phyloP scores from a whole-genome alignment of 2,113 vertebrate genomes.

The Prionailurus bengalensis region DNA sequence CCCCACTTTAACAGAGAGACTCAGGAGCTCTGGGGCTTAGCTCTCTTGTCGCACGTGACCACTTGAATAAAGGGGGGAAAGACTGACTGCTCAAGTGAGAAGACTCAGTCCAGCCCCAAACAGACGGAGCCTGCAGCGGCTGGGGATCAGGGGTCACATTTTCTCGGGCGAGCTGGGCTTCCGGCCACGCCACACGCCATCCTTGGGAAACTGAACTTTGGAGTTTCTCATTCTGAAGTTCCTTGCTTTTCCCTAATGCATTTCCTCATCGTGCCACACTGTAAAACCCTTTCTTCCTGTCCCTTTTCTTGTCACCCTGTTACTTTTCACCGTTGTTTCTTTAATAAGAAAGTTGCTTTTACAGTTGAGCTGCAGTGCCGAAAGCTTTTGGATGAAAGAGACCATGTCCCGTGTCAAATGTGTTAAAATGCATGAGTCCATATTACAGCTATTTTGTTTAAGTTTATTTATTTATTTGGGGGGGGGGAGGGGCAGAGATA shows the following conservation, averaged over 20 bases:
- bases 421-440: constrained; percentile 21
- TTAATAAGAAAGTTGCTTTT: neutral
- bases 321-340: neutral
- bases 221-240: neutral
- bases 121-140: neutral
- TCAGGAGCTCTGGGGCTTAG: neutral
- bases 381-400: neutral
- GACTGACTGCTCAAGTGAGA: neutral
- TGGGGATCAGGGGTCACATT: neutral
- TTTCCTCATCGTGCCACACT: neutral
- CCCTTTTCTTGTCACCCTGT: neutral
- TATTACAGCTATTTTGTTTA: neutral
- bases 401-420: neutral
- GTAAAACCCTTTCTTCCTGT: neutral
- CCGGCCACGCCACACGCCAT: neutral
- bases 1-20: neutral
- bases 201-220: neutral
- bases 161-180: neutral
- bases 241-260: neutral
- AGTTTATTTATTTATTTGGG: no score
- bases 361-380: neutral
- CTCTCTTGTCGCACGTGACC: neutral
- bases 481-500: no score
- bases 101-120: neutral
- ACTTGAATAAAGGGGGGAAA: neutral